Evolutionary conservation across 2,888 invertebrate species (phyloP), one percentile per base, ranked within the genome.

Genomic region (Cistogaster globosa): DNA sequence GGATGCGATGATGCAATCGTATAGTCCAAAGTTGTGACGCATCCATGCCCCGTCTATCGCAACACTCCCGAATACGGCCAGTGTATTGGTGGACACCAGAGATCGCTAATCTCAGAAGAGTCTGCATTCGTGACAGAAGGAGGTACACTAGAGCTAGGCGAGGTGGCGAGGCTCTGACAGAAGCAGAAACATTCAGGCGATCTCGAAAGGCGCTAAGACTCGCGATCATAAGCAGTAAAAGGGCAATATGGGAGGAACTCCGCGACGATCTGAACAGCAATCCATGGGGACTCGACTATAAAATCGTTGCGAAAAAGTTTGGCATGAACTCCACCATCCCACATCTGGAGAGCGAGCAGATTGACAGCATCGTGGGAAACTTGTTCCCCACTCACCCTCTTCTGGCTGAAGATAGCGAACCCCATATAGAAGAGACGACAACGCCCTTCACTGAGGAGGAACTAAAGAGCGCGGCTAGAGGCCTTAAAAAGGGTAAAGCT

Each of bases 201-300:
- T 36, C 38, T 8, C n/a, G 38, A 9, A 62, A 36, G n/a, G 38
- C 0, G 36, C 12, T 62, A 20, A 62, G 38, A 38, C 36, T 11
- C 9, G 38, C 60, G 4, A 62, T 62, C 8, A 38, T 38, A 2
- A 9, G 0, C 1, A 36, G 18, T 5, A 38, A 60, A 8, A n/a
- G 11, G 38, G 18, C n/a, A 18, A 60, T 38, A 60, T 60, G 18
- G 60, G 60, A 60, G n/a, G 60, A 60, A 18, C 60, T 60, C 38
- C 60, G 60, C 3, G 38, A 38, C 11, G 60, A 60, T 60, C 36
- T 60, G 8, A 60, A 60, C 11, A 60, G 11, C 0, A 18, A 60
- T 38, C 60, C 60, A 22, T 60, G 38, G 38, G 36, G 58, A 4
- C 18, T 53, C 9, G 53, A 20, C 11, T 53, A 53, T 1, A 53